A percentile compares a stretch with the other conserved stretches of the same genome.
phyloP scores from a whole-genome alignment of 2,113 vertebrate species.

The Paradoxurus hermaphroditus region DNA sequence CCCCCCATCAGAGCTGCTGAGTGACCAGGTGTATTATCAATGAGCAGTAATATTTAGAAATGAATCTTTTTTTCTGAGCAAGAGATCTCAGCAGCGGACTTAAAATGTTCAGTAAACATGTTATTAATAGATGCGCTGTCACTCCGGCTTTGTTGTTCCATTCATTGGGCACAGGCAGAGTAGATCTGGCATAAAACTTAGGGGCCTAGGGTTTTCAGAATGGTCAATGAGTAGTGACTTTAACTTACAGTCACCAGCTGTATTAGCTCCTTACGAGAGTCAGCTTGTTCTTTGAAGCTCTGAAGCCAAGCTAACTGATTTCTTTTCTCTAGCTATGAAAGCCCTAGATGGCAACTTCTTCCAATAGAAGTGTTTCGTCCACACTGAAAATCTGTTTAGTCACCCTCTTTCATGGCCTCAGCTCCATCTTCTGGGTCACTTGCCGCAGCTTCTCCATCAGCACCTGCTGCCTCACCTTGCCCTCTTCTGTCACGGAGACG shows the following conservation, averaged over 20 bases:
- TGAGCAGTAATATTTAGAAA: background rate
- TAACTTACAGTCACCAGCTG: background rate
- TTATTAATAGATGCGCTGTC: background rate
- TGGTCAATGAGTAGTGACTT: background rate
- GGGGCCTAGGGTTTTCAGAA: background rate
- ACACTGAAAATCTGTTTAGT: background rate
- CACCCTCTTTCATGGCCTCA: background rate
- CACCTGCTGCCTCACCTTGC: background rate
- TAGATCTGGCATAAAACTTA: background rate
- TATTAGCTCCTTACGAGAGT: background rate
- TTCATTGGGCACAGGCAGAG: background rate
- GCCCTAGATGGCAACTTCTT: background rate
- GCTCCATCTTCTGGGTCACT: background rate
- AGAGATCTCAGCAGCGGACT: background rate
- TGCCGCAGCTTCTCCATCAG: background rate
- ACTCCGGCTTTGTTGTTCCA: background rate
- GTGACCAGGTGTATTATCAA: background rate
- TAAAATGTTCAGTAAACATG: background rate
- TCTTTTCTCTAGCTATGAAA: background rate
- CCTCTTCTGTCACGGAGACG: background rate
- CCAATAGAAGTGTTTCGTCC: background rate
- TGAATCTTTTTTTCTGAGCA: background rate
- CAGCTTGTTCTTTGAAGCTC: background rate
- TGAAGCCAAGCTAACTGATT: background rate
- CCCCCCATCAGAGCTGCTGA: background rate